Base-by-base conservation (phyloP, 64 coral and sea anemone species). In the Anthopleura sola region DNA sequence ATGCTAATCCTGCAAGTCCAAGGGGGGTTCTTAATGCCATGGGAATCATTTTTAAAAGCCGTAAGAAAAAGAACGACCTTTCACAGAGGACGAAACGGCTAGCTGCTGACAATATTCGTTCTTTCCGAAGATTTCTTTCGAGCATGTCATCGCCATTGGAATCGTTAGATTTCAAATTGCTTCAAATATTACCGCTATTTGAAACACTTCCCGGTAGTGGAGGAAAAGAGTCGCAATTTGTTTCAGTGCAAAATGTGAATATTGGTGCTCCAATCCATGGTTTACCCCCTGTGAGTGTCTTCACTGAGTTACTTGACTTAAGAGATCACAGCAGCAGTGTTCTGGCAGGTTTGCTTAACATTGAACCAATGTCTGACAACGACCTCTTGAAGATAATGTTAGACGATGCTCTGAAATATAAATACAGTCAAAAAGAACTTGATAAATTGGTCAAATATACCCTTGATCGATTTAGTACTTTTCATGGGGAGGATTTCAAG, bases 361-460 rank as follows among this genome's bases (percentile, higher is more conserved):
- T 50, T 38, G 18, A 82, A 19, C 64, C 60, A 24, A 28, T 48
- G 49, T 29, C 18, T 3, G 46, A 7, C 46, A 24, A n/a, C 14
- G 80, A 0, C 7, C 23, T 82, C 1, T 20, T 82, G 40, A 48
- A 50, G 28, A 44, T 86, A n/a, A 15, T 95, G 21, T 80, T 95
- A 71, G 82, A 89, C 55, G 84, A 55, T 18, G 85, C 90, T 10
- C 0, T 36, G 10, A 77, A 40, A 14, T 21, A 68, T 1, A 66
- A 40, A 23, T 91, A 91, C 37, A 28, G 48, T 18, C 82, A 77
- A 68, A 49, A 49, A 0, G 60, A 87, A 55, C 55, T 95, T 75
- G 93, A 95, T 71, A 3, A 37, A 20, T 62, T 95, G 37, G 90
- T 92, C 84, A 38, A 71, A 3, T 83, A 86, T 82, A 82, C 85